Evolutionary conservation across 2,888 invertebrate genomes (phyloP).

Genomic region (Tenthredo mesomela): DNA sequence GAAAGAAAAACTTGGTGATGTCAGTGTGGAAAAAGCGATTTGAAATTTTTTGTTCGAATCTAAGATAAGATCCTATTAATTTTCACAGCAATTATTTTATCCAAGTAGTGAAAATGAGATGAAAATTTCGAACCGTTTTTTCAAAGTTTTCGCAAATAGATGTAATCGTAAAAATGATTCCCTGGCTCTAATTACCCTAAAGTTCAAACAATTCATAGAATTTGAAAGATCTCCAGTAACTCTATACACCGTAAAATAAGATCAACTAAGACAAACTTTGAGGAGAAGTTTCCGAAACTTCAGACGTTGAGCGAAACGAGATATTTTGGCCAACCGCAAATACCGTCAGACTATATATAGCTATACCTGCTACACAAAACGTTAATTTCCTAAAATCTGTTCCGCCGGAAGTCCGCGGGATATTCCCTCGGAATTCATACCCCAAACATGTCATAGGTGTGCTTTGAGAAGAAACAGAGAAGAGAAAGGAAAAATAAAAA

Average conservation of each 20-base stretch:
- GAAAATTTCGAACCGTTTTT: background rate
- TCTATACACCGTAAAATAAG: conserved; percentile 17
- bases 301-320: conserved; percentile 26
- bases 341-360: background rate
- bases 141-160: background rate
- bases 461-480: background rate
- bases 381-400: conserved; percentile 19
- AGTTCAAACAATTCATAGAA: background rate
- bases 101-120: background rate
- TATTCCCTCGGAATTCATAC: conserved; percentile 1
- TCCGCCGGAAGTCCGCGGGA: conserved; percentile 15
- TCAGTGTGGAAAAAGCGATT: background rate
- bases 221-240: background rate
- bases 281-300: conserved; percentile 21
- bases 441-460: conserved; percentile 20
- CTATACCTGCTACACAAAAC: conserved; percentile 7
- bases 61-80: background rate
- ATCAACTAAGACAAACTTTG: conserved; percentile 8
- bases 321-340: conserved; percentile 35
- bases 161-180: background rate
- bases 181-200: background rate
- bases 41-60: background rate
- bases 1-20: background rate
- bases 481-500: background rate
- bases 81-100: background rate